Evolutionary conservation across 2,113 vertebrate genomes (phyloP), one percentile per base, ranked within the genome.

Genomic region (Plecotus auritus): DNA sequence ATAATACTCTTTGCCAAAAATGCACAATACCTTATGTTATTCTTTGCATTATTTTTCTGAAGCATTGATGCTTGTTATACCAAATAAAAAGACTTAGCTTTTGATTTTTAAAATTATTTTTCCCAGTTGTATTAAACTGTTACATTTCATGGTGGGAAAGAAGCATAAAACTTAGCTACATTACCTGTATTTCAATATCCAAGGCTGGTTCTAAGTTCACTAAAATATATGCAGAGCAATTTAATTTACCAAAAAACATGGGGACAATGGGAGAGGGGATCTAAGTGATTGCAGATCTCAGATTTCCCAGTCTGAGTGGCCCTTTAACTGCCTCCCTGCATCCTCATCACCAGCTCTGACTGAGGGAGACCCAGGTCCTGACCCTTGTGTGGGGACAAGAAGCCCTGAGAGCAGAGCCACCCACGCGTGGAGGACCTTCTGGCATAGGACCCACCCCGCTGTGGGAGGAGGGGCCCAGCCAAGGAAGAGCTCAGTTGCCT

Each of bases 1-100:
- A 0, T 45, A 9, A 28, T 30, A 61, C 47, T 32, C 26, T 86
- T 51, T 91, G 5, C 37, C 45, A 40, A 30, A 69, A 90, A 66
- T 23, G 69, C 20, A 78, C 10, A n/a, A 1, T n/a, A 80, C 72
- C 59, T 95, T 80, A 22, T 10, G n/a, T 64, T 66, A 88, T 67
- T 94, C 54, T 32, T 22, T 80, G 20, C 35, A 70, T 86, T 45
- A 23, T 87, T 84, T 95, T 89, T 88, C 67, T 93, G 81, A 93
- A 51, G 81, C 47, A 56, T 18, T 89, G 7, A 11, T 94, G 56
- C 56, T 74, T 86, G 84, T 85, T 87, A 73, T 32, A n/a, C 1
- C 78, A 90, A 81, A 23, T 59, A 66, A 64, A 47, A 88, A 87
- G 22, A 83, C 26, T 70, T 81, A 82, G 23, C 4, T 85, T 88